Percentiles rank a stretch among this genome's conserved stretches.
Conservation (phyloP, 2,888 invertebrate genomes). For the Orchesella flavescens region DNA sequence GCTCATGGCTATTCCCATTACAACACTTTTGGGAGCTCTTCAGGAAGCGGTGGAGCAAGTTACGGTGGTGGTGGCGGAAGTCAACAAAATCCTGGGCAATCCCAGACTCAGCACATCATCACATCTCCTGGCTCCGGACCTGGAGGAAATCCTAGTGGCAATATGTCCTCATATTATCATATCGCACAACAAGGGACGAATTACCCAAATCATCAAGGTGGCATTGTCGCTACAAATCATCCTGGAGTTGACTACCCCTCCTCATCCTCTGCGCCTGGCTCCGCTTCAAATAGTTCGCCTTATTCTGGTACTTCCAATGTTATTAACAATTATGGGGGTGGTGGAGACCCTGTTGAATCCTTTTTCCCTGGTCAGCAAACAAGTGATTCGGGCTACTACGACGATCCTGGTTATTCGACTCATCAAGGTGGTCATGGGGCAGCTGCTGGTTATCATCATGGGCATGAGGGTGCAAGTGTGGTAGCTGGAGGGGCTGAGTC, state of each 20-base stretch:
- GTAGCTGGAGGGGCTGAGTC: conserved; percentile 4
- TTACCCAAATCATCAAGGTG: conserved; percentile 57
- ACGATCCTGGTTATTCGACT: conserved; percentile 75
- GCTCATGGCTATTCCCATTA: conserved; percentile 61
- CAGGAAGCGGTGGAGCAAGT: conserved; percentile 40
- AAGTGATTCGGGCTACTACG: conserved; percentile 66
- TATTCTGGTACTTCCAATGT: conserved; percentile 54
- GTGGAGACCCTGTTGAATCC: conserved; percentile 69
- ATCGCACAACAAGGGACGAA: conserved; percentile 42
- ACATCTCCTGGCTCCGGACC: conserved; percentile 36
- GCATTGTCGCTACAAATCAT: conserved; percentile 20
- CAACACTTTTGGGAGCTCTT: conserved; percentile 57
- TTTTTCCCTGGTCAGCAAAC: conserved; percentile 56
- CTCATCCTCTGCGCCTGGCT: conserved; percentile 31
- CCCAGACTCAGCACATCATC: conserved; percentile 52
- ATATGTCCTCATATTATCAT: conserved; percentile 47
- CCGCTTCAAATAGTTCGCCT: conserved; percentile 59
- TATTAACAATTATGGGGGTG: conserved; percentile 48
- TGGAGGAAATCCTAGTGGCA: conserved; percentile 40
- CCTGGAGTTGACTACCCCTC: conserved; percentile 37
- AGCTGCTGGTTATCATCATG: conserved; percentile 48
- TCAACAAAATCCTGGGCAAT: conserved; percentile 61
- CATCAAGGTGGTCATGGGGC: conserved; percentile 35
- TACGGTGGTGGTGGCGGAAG: conserved; percentile 46
- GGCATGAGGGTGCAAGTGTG: conserved; percentile 23